Evolutionary conservation across 2,113 vertebrate species (phyloP), one percentile per base, ranked within the genome.

Genomic region (Phrynosoma platyrhinos): DNA sequence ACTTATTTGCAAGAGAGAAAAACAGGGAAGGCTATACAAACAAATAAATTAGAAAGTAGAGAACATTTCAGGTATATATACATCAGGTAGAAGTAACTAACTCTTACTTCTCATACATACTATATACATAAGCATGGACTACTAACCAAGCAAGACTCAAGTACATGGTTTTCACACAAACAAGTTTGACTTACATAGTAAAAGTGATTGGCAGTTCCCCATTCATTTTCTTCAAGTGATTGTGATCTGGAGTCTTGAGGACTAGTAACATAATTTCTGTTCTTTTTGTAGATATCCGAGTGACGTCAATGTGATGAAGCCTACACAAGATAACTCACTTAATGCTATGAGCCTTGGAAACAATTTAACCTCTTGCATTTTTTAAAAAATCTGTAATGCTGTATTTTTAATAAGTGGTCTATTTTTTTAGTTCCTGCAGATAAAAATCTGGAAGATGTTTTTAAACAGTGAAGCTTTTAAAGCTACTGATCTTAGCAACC

Each of bases 271-370:
- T 92, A 79, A 86, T 91, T 91, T 92, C 8, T 40, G 55, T 91
- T 91, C 93, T 92, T 86, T 68, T 93, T 92, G 82, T 83, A 96
- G 94, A 71, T 93, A 86, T 83, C 90, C 90, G 87, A 94, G 92
- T 87, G 94, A 90, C 78, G 92, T 93, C 91, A 87, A 85, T 90
- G 68, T 21, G 79, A 74, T 14, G 10, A 90, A 93, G 76, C 78
- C 79, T 79, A 42, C 93, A 84, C 20, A 81, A 77, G 82, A 47
- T 62, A 92, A 89, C 71, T 91, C 88, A 86, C 62, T 93, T 93
- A 55, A 87, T 88, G 66, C 68, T 20, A 94, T 27, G 62, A 89
- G 14, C 52, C 21, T 85, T 83, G 90, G 86, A 79, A 87, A 92
- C 87, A 62, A 71, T 30, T 76, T 64, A 77, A 27, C 12, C 36